Evolutionary conservation across 2,113 vertebrate species (phyloP).

Genomic region (Chroicocephalus ridibundus): DNA sequence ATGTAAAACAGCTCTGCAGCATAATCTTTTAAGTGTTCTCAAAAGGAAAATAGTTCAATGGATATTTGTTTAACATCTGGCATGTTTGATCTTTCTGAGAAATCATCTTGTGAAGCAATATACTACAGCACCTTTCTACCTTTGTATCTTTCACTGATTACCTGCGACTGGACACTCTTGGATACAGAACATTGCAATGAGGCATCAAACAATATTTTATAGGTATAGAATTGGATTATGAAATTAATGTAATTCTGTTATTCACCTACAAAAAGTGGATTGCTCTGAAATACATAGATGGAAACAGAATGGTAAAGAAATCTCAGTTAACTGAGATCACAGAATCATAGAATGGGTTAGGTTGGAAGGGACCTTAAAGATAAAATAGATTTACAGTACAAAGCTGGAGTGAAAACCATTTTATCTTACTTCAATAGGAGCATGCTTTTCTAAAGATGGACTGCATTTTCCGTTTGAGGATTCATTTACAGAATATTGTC

Average conservation of each 20-base stretch:
- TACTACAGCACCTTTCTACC: background rate
- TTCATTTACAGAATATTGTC: background rate
- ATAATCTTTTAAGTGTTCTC: constrained; percentile 6
- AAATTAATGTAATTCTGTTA: background rate
- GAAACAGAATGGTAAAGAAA: background rate
- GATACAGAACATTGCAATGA: background rate
- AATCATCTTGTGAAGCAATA: background rate
- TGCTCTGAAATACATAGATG: background rate
- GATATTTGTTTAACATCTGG: constrained; percentile 1
- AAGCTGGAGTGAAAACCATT: background rate
- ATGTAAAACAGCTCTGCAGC: background rate
- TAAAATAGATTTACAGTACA: background rate
- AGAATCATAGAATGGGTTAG: background rate
- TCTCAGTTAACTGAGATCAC: background rate
- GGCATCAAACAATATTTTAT: background rate
- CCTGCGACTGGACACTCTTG: background rate
- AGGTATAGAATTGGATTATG: background rate
- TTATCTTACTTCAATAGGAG: background rate
- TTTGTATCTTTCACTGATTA: background rate
- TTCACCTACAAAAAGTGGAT: background rate
- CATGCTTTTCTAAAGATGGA: background rate
- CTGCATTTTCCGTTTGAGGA: background rate
- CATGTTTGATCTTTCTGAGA: background rate
- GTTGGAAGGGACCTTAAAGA: background rate
- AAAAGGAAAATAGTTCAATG: background rate